These are phyloP conservation scores for Rhinichthys klamathensis DNA, from an alignment of 2,113 vertebrate genomes.

Conservation along the genomic window DNA sequence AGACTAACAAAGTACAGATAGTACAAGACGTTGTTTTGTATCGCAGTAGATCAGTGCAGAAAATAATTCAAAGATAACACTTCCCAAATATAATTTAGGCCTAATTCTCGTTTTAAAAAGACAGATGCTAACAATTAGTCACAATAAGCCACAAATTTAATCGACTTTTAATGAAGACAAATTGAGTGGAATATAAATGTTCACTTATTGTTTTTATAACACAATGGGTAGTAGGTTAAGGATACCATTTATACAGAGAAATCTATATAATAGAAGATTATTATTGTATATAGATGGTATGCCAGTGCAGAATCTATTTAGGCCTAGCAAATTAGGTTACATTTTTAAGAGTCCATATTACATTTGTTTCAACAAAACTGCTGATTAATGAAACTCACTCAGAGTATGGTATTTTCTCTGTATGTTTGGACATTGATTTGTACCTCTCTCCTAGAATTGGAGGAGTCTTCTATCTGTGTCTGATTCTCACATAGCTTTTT, in stretches of 20 bases:
- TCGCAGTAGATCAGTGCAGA: neutral
- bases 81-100: neutral
- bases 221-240: neutral
- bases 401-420: neutral
- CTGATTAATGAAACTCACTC: neutral
- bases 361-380: too few species aligned
- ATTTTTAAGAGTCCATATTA: too few species aligned
- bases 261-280: too few species aligned
- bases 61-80: neutral
- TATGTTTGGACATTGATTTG: slow-evolving; percentile 19
- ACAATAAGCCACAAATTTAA: neutral
- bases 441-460: neutral
- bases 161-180: neutral
- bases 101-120: neutral
- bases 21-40: neutral
- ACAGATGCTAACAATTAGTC: neutral
- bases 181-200: neutral
- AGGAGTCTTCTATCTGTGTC: neutral
- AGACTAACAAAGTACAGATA: neutral
- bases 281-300: neutral
- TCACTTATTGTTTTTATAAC: neutral
- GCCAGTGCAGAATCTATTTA: neutral
- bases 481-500: neutral
- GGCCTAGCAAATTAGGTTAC: neutral
- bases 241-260: neutral